Conservation (phyloP, 2,797 vertebrate genomes). For the Rhinoraja longicauda region DNA sequence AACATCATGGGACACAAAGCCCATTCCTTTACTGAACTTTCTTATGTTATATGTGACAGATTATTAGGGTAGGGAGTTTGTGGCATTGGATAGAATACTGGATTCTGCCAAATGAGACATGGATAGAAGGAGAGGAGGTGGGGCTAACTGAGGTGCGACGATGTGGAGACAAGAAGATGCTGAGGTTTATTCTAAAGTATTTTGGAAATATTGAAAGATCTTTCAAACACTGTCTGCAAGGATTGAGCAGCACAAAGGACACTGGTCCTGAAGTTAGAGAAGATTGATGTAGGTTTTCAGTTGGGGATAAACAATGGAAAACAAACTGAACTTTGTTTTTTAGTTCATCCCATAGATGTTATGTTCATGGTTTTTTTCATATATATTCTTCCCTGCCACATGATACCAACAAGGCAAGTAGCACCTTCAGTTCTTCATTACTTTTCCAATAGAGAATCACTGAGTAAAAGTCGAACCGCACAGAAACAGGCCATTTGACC, state of each 20-base stretch:
- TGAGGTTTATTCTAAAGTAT: not conserved
- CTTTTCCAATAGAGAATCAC: no score
- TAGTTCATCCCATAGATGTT: not conserved
- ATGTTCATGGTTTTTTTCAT: not conserved
- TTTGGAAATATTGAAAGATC: not conserved
- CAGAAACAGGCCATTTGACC: no score
- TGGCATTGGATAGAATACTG: not conserved
- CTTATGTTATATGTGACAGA: no score
- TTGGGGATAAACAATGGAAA: not conserved
- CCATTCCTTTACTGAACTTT: no score
- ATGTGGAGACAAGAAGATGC: not conserved
- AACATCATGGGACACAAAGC: no score
- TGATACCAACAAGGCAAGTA: not conserved
- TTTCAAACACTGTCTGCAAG: not conserved
- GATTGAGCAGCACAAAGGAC: not conserved
- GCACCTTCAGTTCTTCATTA: not conserved
- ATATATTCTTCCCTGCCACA: not conserved
- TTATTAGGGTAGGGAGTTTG: not conserved
- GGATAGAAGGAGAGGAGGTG: not conserved
- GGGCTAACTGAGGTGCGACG: no score
- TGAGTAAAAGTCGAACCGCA: no score
- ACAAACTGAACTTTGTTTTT: not conserved
- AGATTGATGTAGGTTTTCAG: not conserved
- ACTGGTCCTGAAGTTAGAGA: not conserved
- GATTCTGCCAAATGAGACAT: not conserved